Percentiles rank a stretch among this genome's conserved stretches.
Evolutionary conservation across 1,140 invertebrate genomes (phyloP).

Genomic region (Drosophila auraria): DNA sequence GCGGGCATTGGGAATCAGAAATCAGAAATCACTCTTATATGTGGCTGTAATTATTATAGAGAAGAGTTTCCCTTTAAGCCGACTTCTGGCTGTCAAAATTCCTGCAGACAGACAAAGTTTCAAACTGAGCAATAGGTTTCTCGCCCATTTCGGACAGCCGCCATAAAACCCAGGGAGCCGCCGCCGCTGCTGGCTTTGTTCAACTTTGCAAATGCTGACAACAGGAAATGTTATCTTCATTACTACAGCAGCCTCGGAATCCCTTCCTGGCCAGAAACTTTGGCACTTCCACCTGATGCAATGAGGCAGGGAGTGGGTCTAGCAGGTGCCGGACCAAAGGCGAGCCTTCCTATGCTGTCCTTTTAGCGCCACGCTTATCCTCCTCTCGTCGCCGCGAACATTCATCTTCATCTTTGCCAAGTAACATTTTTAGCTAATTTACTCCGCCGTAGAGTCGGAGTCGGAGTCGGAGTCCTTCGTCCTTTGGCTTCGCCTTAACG

Average conservation of each 20-base stretch:
- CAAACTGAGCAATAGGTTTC: slow-evolving; percentile 45
- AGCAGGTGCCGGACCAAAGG: not conserved
- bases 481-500: slow-evolving; percentile 7
- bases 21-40: too few relatives aligned
- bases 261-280: slow-evolving; percentile 24
- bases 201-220: slow-evolving; percentile 71
- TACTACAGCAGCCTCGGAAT: slow-evolving; percentile 50
- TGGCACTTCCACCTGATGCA: slow-evolving; percentile 62
- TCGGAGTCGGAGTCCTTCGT: not conserved
- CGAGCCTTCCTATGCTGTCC: slow-evolving; percentile 34
- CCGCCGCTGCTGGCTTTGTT: slow-evolving; percentile 36
- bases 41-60: too few relatives aligned
- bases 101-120: slow-evolving; percentile 19
- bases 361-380: slow-evolving; percentile 33
- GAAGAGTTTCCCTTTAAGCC: too few relatives aligned
- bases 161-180: slow-evolving; percentile 3
- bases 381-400: slow-evolving; percentile 23
- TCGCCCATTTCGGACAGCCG: slow-evolving; percentile 35
- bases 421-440: slow-evolving; percentile 70
- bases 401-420: slow-evolving; percentile 58
- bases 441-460: slow-evolving; percentile 21
- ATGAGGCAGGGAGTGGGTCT: too few relatives aligned
- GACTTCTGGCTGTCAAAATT: too few relatives aligned
- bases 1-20: too few relatives aligned
- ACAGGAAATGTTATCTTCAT: slow-evolving; percentile 79